Base-by-base conservation (phyloP, 2,113 vertebrate genomes). In the Gymnobelideus leadbeateri region DNA sequence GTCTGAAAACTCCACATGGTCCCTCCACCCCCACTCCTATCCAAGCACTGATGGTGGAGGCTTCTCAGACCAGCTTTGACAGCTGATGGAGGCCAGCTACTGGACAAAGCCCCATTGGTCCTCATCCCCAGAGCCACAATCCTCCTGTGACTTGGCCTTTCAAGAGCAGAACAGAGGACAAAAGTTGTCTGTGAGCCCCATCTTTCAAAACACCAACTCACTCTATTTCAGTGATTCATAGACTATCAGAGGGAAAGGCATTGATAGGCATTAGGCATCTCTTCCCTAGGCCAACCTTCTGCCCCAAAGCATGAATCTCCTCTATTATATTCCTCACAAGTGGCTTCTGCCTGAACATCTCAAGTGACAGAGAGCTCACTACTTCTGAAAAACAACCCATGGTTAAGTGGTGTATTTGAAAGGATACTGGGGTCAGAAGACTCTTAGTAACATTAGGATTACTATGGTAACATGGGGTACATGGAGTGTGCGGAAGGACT, bases 1-100 rank as follows among this genome's bases (percentile, higher is more conserved):
- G 95, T 57, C 97, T n/a, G 3, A 92, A 96, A 84, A 84, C 43
- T n/a, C 68, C 16, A 21, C 6, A 37, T n/a, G 68, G 68, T 77
- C 14, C 37, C 37, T n/a, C 68, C 68, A 77, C 68, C 37, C 37
- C 37, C 14, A 43, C 68, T 84, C 16, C 68, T 84, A 24, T 16
- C 11, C 12, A 1, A 68, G 61, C 61, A 16, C 3, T 4, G 14
- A 43, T 43, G 68, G n/a, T 7, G 68, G 68, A 19, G 16, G 68
- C 68, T 84, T 43, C 68, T 21, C 68, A 21, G 68, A n/a, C n/a
- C 68, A 84, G 37, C 68, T 23, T 8, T 43, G 37, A 43, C 68
- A 84, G 61, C 31, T 5, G 31, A 19, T 1, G 61, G 61, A 68
- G 31, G 37, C 3, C 12, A 16, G 61, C 2, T 31, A 31, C 28